Conservation (phyloP, 2,888 invertebrate genomes). For the Smittia sp. region DNA sequence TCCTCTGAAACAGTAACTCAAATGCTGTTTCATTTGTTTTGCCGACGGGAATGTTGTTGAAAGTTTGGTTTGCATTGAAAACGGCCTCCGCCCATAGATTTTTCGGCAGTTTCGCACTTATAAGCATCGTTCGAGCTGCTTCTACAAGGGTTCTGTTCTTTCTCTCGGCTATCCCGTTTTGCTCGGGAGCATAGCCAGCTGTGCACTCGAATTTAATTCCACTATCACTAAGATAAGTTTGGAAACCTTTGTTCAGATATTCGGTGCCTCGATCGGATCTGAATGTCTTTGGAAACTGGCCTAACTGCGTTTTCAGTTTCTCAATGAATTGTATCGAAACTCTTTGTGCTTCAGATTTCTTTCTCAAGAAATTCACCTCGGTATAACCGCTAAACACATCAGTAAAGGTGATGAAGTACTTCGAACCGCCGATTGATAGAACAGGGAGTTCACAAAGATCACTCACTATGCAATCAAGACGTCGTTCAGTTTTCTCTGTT, state of each 20-base stretch:
- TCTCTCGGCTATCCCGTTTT: slow-evolving; percentile 45
- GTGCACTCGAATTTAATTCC: slow-evolving; percentile 45
- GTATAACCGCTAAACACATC: slow-evolving; percentile 46
- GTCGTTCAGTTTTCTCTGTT: slow-evolving; percentile 43
- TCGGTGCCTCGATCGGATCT: slow-evolving; percentile 46
- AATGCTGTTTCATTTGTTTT: slow-evolving; percentile 33
- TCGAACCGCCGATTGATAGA: slow-evolving; percentile 47
- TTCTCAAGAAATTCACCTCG: slow-evolving; percentile 42
- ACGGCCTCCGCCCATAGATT: neutral
- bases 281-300: slow-evolving; percentile 44
- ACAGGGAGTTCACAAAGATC: slow-evolving; percentile 49
- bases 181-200: slow-evolving; percentile 45
- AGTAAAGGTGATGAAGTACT: slow-evolving; percentile 49
- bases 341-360: slow-evolving; percentile 43
- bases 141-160: slow-evolving; percentile 45
- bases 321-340: slow-evolving; percentile 44
- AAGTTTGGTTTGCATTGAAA: neutral
- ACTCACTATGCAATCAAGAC: slow-evolving; percentile 47
- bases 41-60: neutral
- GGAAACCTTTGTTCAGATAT: slow-evolving; percentile 45
- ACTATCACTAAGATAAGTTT: slow-evolving; percentile 44
- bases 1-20: neutral
- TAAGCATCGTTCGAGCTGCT: slow-evolving; percentile 45
- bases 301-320: slow-evolving; percentile 44
- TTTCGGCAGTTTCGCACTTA: slow-evolving; percentile 45